Conservation (phyloP, 1,140 invertebrate species). For the Dolichoris vasculosae region DNA sequence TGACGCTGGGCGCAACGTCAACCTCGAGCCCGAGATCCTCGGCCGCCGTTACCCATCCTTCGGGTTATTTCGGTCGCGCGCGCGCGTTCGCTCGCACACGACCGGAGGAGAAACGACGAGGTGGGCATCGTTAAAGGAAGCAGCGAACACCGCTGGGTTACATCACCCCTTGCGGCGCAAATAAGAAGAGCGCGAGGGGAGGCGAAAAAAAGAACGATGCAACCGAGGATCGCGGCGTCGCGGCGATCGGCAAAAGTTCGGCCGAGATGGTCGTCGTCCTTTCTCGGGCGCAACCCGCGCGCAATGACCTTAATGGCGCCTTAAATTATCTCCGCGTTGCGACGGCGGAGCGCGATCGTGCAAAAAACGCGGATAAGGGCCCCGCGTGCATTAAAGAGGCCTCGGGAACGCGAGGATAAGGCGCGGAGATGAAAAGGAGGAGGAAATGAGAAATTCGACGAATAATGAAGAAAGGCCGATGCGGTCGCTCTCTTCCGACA, state of each 20-base stretch:
- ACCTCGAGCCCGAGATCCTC: not conserved
- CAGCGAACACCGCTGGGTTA: not conserved
- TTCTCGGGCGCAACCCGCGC: not conserved
- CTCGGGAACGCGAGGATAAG: not conserved
- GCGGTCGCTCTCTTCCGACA: not conserved
- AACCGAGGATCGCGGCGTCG: not conserved
- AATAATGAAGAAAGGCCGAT: conserved; percentile 31
- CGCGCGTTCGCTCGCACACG: not conserved
- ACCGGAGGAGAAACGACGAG: not conserved
- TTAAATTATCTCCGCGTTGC: conserved; percentile 34
- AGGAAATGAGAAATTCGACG: conserved; percentile 29
- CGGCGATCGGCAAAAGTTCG: not conserved
- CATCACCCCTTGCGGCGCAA: not conserved
- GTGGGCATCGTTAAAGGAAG: conserved; percentile 5
- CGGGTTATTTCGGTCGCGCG: not conserved
- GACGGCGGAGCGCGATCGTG: not conserved
- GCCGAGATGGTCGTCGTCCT: not conserved
- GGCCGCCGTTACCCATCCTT: not conserved
- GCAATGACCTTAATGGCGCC: conserved; percentile 34
- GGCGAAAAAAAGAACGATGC: not conserved
- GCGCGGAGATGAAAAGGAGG: not conserved
- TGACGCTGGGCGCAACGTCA: not conserved
- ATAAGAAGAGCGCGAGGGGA: not conserved
- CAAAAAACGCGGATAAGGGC: conserved; percentile 32
- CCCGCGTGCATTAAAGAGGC: not conserved